Evolutionary conservation across 2,888 invertebrate species (phyloP).

Genomic region (Polymixis lichenea): DNA sequence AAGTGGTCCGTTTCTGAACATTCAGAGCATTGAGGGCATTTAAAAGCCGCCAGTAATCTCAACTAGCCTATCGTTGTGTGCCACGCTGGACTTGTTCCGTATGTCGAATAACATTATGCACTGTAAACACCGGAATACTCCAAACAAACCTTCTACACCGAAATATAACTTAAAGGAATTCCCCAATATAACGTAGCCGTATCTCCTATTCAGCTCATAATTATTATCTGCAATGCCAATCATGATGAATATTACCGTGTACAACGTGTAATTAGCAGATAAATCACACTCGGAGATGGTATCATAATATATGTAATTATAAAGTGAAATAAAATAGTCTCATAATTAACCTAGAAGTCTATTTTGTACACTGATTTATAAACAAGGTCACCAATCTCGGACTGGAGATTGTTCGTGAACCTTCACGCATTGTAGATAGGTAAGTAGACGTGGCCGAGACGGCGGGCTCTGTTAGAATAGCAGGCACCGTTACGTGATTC

Average conservation of each 20-base stretch:
- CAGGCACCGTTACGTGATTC: constrained; percentile 76
- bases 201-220: constrained; percentile 10
- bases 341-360: constrained; percentile 60
- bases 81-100: constrained; percentile 74
- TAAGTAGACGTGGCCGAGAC: constrained; percentile 80
- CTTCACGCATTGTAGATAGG: constrained; percentile 73
- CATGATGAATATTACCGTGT: constrained; percentile 31
- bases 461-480: constrained; percentile 73
- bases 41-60: constrained; percentile 81
- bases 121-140: constrained; percentile 21
- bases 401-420: constrained; percentile 70
- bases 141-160: constrained; percentile 8
- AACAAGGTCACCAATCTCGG: constrained; percentile 73
- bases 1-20: constrained; percentile 71
- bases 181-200: constrained; percentile 7
- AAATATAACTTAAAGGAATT: constrained; percentile 3
- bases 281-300: constrained; percentile 48
- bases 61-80: constrained; percentile 76
- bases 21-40: constrained; percentile 75
- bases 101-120: constrained; percentile 68
- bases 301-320: constrained; percentile 50
- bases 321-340: constrained; percentile 53
- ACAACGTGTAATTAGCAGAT: constrained; percentile 50
- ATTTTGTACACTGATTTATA: constrained; percentile 55
- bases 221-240: constrained; percentile 41